Evolutionary conservation across 2,888 invertebrate genomes (phyloP).

Genomic region (Lamproptera curius): DNA sequence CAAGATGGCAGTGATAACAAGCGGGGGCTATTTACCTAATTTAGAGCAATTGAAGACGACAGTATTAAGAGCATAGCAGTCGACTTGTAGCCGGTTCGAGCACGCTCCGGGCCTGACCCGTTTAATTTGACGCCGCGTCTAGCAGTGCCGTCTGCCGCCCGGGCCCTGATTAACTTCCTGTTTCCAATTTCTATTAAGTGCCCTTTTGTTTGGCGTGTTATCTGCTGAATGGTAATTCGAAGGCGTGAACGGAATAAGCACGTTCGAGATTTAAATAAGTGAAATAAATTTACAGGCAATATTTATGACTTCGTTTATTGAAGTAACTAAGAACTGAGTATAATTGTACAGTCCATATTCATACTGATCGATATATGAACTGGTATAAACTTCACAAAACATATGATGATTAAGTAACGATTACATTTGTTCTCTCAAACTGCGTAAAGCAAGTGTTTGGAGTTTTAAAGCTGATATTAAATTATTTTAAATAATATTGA

Average conservation of each 20-base stretch:
- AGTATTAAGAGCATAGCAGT: constrained; percentile 37
- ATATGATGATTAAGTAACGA: too few species aligned
- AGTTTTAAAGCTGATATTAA: too few species aligned
- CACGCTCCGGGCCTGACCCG: constrained; percentile 47
- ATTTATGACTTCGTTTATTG: too few species aligned
- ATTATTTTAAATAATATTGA: too few species aligned
- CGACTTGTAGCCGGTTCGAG: constrained; percentile 28
- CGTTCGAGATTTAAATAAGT: constrained; percentile 1
- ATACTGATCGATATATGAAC: too few species aligned
- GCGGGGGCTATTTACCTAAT: constrained; percentile 56
- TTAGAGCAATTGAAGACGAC: constrained; percentile 54
- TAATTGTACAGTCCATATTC: too few species aligned
- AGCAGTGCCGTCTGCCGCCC: constrained; percentile 46
- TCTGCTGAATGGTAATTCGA: constrained; percentile 35
- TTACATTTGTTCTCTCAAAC: too few species aligned
- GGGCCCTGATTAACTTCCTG: constrained; percentile 67
- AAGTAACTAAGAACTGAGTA: too few species aligned
- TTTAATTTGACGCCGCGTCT: constrained; percentile 55
- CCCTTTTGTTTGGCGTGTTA: constrained; percentile 47
- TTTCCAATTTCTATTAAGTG: constrained; percentile 67
- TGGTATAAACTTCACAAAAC: too few species aligned
- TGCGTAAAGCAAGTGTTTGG: too few species aligned
- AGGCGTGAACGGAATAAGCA: constrained; percentile 8
- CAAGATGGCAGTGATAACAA: constrained; percentile 31
- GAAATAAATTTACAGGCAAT: too few species aligned